Conservation (phyloP, 2,888 invertebrate genomes). For the Bedellia somnulentella region DNA sequence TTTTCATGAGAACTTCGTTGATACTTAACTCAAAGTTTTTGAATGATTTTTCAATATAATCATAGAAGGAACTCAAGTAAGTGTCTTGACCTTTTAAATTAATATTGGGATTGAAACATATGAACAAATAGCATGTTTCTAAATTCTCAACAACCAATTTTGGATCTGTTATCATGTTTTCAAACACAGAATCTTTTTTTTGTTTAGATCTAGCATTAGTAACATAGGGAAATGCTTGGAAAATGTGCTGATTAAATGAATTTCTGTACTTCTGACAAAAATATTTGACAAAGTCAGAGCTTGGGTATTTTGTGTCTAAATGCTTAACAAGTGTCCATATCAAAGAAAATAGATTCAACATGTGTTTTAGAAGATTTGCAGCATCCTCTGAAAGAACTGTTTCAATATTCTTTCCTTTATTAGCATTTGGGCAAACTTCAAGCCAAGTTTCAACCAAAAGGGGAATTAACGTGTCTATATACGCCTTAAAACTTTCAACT, state of each 20-base stretch:
- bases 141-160: slow-evolving; percentile 35
- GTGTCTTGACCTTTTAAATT: slow-evolving; percentile 29
- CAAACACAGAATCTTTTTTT: slow-evolving; percentile 17
- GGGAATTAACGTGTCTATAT: slow-evolving; percentile 71
- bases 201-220: slow-evolving; percentile 27
- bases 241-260: slow-evolving; percentile 57
- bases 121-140: slow-evolving; percentile 45
- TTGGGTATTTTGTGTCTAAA: slow-evolving; percentile 28
- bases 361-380: slow-evolving; percentile 63
- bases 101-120: slow-evolving; percentile 39
- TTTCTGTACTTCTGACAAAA: slow-evolving; percentile 56
- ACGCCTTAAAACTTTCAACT: slow-evolving; percentile 57
- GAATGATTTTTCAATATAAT: slow-evolving; percentile 54
- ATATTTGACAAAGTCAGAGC: slow-evolving; percentile 38
- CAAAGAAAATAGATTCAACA: slow-evolving; percentile 64
- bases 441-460: slow-evolving; percentile 83
- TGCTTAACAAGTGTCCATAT: slow-evolving; percentile 51
- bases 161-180: slow-evolving; percentile 32
- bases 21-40: slow-evolving; percentile 19
- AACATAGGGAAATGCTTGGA: slow-evolving; percentile 62
- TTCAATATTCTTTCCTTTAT: slow-evolving; percentile 34
- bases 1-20: slow-evolving; percentile 25
- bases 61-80: slow-evolving; percentile 35
- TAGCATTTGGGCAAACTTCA: slow-evolving; percentile 67
- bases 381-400: slow-evolving; percentile 65